Evolutionary conservation across 2,888 invertebrate species (phyloP).

Genomic region (Nemapogon koenigi): DNA sequence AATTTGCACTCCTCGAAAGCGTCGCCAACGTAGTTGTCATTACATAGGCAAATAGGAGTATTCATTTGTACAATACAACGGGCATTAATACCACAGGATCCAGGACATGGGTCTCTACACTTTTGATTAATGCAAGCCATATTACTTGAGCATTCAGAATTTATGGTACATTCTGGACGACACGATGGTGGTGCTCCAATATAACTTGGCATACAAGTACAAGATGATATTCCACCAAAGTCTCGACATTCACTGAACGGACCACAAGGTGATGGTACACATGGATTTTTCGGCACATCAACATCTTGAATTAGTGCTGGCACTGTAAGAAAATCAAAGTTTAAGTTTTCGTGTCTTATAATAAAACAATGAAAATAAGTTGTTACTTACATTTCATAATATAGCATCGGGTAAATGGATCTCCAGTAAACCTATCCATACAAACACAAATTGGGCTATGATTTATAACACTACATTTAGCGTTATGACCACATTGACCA

Average conservation of each 20-base stretch:
- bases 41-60: constrained; percentile 76
- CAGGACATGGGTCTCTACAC: constrained; percentile 83
- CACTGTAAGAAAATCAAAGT: background rate
- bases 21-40: constrained; percentile 74
- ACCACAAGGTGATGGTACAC: constrained; percentile 71
- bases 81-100: constrained; percentile 74
- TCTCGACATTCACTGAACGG: constrained; percentile 70
- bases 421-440: constrained; percentile 64
- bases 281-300: constrained; percentile 43
- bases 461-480: constrained; percentile 75
- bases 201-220: constrained; percentile 69
- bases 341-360: background rate
- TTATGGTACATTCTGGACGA: constrained; percentile 73
- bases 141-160: constrained; percentile 77
- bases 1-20: constrained; percentile 70
- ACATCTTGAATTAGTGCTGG: background rate
- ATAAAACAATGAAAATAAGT: constrained; percentile 17
- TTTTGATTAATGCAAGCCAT: constrained; percentile 78
- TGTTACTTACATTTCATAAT: constrained; percentile 40
- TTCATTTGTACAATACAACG: constrained; percentile 73
- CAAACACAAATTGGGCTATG: constrained; percentile 77
- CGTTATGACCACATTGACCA: constrained; percentile 75
- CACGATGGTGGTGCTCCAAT: constrained; percentile 76
- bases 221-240: constrained; percentile 66
- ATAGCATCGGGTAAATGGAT: constrained; percentile 70